phyloP scores from a whole-genome alignment of 2,113 vertebrate species.

The Gavialis gangeticus region DNA sequence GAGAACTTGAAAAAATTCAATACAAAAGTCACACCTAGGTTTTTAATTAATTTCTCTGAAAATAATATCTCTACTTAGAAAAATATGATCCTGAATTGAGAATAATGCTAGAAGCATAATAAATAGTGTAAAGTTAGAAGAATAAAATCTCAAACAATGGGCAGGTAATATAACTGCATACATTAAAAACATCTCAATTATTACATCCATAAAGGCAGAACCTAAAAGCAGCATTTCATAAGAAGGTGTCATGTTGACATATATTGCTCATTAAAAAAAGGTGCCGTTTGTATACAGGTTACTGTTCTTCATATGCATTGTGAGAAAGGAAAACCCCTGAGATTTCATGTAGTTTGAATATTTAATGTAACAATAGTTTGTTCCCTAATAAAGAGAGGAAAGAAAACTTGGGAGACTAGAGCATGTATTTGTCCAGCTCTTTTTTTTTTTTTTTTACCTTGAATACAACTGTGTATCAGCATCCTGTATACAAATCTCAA shows the following conservation, averaged over 20 bases:
- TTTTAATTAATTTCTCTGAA: slow-evolving; percentile 72
- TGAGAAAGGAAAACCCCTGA: slow-evolving; percentile 71
- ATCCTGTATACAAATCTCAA: neutral
- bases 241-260: slow-evolving; percentile 76
- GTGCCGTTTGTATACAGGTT: slow-evolving; percentile 69
- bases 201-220: slow-evolving; percentile 74
- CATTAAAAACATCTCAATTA: slow-evolving; percentile 78
- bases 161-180: slow-evolving; percentile 70
- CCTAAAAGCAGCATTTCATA: slow-evolving; percentile 73
- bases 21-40: slow-evolving; percentile 36
- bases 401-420: slow-evolving; percentile 64
- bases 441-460: slow-evolving; percentile 10
- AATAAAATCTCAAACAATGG: slow-evolving; percentile 59
- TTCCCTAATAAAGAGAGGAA: slow-evolving; percentile 67
- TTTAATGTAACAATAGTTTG: slow-evolving; percentile 74
- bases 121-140: slow-evolving; percentile 54
- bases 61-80: slow-evolving; percentile 73
- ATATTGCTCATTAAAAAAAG: slow-evolving; percentile 77
- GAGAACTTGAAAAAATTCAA: slow-evolving; percentile 38
- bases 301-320: slow-evolving; percentile 72
- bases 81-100: slow-evolving; percentile 57
- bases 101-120: slow-evolving; percentile 51
- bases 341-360: slow-evolving; percentile 74
- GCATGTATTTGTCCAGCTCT: slow-evolving; percentile 41
- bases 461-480: slow-evolving; percentile 40